These are phyloP conservation scores for Euproctis similis DNA, from an alignment of 2,888 invertebrate species.

Conservation along the genomic window DNA sequence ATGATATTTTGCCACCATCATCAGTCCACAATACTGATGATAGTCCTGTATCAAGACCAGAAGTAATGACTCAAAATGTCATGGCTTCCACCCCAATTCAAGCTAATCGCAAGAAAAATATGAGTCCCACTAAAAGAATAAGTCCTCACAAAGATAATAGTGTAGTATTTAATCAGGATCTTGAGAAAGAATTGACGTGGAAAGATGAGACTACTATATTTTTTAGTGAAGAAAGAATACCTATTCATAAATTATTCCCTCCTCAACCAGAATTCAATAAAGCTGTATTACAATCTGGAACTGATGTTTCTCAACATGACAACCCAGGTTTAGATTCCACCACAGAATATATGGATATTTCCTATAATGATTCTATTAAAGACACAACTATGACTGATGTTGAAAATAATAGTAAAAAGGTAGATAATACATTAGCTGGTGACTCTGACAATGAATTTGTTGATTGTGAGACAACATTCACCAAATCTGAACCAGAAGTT, in stretches of 20 bases:
- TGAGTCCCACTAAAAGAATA: constrained; percentile 36
- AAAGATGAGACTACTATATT: constrained; percentile 60
- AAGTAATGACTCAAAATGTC: constrained; percentile 15
- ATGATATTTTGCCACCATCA: constrained; percentile 14
- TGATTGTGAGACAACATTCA: constrained; percentile 63
- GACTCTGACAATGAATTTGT: constrained; percentile 64
- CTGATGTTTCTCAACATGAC: constrained; percentile 5
- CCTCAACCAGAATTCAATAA: constrained; percentile 23
- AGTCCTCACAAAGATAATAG: constrained; percentile 61
- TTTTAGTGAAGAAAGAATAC: constrained; percentile 58
- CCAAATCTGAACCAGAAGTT: constrained; percentile 33
- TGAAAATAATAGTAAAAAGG: constrained; percentile 14
- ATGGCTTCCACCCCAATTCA: constrained; percentile 53
- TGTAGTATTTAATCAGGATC: constrained; percentile 56
- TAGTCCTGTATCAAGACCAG: constrained; percentile 9
- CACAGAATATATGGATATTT: constrained; percentile 59
- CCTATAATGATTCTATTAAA: constrained; percentile 39
- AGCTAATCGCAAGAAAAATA: constrained; percentile 34
- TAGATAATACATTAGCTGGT: constrained; percentile 16
- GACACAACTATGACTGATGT: constrained; percentile 35
- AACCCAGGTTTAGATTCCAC: constrained; percentile 29
- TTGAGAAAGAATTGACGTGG: constrained; percentile 62
- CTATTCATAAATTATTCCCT: constrained; percentile 53
- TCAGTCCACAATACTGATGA: constrained; percentile 13
- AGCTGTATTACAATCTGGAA: constrained; percentile 13